Base-by-base conservation (phyloP, 2,888 invertebrate species). In the Scaptomyza tumidula region DNA sequence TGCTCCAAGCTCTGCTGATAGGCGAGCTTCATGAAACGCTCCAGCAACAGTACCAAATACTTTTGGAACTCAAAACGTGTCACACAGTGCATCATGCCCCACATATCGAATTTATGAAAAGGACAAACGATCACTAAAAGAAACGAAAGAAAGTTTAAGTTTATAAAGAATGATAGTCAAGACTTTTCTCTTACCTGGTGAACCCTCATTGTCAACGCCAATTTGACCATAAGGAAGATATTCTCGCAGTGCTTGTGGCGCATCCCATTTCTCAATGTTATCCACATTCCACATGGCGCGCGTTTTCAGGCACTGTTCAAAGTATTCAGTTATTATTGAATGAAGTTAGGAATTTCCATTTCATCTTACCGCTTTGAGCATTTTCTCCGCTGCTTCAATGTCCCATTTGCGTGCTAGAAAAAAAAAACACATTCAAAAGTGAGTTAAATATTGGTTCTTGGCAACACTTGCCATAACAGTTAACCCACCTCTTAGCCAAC, bases 381-480 rank as follows among this genome's bases (percentile, higher is more conserved):
- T 98, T 93, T 96, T 96, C 91, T 98, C 98, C 0, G 98, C 97
- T n/a, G 96, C 97, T 55, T 94, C 95, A 1, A 95, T 90, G 90
- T 98, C 95, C 95, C 97, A 98, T 92, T 96, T 96, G 89, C 98
- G 93, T 3, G 98, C 98, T 91, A 41, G 33, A 33, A 10, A 9
- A 33, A 7, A 48, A n/a, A n/a, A 45, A 24, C 2, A 19, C 14
- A 1, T 33, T 24, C 24, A 24, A n/a, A n/a, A n/a, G n/a, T n/a
- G 16, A 11, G 37, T 7, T 24, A 45, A 5, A 6, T 7, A 9
- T 5, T 37, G n/a, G 1, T 37, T 19, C 16, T 6, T 14, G 10
- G 14, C 5, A 24, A 11, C 33, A 66, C 0, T 14, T 45, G 13
- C 2, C 1, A 6, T 24, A 13, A 24, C 14, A 7, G 3, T 14